Percentiles rank a stretch among this genome's conserved stretches.
These are phyloP conservation scores for Gymnocephalus cernua DNA, from an alignment of 2,113 vertebrate genomes.

Conservation along the genomic window DNA sequence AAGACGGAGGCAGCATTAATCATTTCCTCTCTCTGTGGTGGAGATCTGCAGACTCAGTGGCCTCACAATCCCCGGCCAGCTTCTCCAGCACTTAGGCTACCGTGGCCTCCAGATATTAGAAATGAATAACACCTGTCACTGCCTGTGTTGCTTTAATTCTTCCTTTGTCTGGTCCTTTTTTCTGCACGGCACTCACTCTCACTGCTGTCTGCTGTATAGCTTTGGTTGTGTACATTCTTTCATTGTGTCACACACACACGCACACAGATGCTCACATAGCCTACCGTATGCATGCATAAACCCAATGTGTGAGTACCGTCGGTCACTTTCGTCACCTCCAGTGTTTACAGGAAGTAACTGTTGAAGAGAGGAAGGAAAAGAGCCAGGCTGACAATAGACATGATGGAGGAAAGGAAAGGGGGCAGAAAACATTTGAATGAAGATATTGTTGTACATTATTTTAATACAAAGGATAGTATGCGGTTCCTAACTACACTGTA, in stretches of 20 bases:
- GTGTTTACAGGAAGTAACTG: constrained; percentile 60
- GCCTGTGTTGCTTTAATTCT: constrained; percentile 1
- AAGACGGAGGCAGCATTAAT: constrained; percentile 41
- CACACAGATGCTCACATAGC: background rate
- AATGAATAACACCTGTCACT: constrained; percentile 32
- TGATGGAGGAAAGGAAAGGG: constrained; percentile 19
- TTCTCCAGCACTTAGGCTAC: background rate
- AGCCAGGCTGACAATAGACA: constrained; percentile 26
- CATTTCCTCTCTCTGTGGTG: background rate
- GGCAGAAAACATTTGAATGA: background rate
- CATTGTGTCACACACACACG: background rate
- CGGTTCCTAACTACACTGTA: background rate
- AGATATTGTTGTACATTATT: background rate
- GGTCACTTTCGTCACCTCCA: constrained; percentile 41
- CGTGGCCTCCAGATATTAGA: background rate
- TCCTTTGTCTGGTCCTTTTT: background rate
- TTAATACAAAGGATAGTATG: background rate
- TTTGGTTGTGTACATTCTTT: background rate
- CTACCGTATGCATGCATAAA: background rate
- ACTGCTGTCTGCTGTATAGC: background rate
- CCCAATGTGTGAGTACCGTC: background rate
- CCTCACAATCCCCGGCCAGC: background rate
- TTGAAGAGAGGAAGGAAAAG: constrained; percentile 68
- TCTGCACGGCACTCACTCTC: background rate
- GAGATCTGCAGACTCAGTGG: constrained; percentile 33